Conservation (phyloP, 2,888 invertebrate species). For the Thera obeliscata region DNA sequence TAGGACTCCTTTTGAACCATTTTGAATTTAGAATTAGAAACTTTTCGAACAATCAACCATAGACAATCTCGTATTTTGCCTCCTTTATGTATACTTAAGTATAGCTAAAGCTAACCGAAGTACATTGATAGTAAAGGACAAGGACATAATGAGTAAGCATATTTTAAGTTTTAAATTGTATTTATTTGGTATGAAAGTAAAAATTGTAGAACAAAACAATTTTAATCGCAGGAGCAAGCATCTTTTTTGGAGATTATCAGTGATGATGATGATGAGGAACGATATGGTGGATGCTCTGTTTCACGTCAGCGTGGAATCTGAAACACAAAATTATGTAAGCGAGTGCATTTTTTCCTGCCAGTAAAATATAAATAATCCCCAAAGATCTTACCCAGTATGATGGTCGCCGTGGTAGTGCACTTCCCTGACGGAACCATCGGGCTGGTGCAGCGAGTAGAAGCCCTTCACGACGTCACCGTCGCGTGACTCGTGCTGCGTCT, state of each 20-base stretch:
- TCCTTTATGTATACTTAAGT: too few species aligned
- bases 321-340: constrained; percentile 16
- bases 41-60: too few species aligned
- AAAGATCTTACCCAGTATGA: constrained; percentile 63
- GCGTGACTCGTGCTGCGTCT: constrained; percentile 72
- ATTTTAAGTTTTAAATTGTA: not conserved
- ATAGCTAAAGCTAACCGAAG: too few species aligned
- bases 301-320: constrained; percentile 47
- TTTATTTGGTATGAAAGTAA: constrained; percentile 15
- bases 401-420: constrained; percentile 75
- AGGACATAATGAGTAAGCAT: not conserved
- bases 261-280: constrained; percentile 43
- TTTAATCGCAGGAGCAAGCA: not conserved
- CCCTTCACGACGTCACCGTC: constrained; percentile 84
- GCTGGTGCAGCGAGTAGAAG: constrained; percentile 67
- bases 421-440: constrained; percentile 72
- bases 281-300: constrained; percentile 47
- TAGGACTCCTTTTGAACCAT: too few species aligned
- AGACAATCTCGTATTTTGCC: too few species aligned
- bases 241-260: constrained; percentile 5
- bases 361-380: not conserved
- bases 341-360: not conserved
- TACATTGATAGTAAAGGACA: not conserved
- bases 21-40: too few species aligned
- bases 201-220: not conserved